Conservation (phyloP, 2,113 vertebrate species). For the Ranitomeya imitator region DNA sequence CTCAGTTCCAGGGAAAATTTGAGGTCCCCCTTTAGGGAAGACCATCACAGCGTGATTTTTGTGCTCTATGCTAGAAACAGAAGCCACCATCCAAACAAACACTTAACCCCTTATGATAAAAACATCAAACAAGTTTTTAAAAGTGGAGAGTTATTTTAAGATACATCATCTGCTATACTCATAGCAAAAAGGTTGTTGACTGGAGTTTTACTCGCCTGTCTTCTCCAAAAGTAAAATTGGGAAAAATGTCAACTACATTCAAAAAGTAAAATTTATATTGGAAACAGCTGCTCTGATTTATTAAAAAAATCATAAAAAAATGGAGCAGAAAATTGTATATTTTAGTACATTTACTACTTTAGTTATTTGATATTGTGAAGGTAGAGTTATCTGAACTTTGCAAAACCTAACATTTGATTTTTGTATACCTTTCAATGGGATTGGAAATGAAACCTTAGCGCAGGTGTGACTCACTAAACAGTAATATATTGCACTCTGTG, state of each 20-base stretch:
- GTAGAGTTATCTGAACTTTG: slow-evolving; percentile 14
- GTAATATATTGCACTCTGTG: not conserved
- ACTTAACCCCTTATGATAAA: not conserved
- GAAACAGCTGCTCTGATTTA: slow-evolving; percentile 29
- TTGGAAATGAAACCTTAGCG: slow-evolving; percentile 5
- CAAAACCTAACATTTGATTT: slow-evolving; percentile 6
- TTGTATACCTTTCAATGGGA: not conserved
- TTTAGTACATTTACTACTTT: slow-evolving; percentile 27
- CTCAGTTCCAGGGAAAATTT: too few species aligned
- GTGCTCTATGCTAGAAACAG: too few species aligned
- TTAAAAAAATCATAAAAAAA: slow-evolving; percentile 30
- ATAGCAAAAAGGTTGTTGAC: not conserved
- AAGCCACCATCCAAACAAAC: too few species aligned
- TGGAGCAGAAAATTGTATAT: slow-evolving; percentile 20
- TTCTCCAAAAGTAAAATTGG: not conserved
- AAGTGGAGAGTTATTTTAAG: not conserved
- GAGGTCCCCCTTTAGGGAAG: too few species aligned
- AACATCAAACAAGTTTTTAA: not conserved
- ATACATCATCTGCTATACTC: not conserved
- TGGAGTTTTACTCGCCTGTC: slow-evolving; percentile 12
- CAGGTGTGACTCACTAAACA: not conserved
- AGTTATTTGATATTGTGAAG: slow-evolving; percentile 42
- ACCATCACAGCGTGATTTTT: too few species aligned
- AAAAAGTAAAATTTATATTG: slow-evolving; percentile 23
- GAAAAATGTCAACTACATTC: not conserved